A percentile compares a stretch with the other conserved stretches of the same genome.
These are phyloP conservation scores for Tauraco hartlaubi DNA, from an alignment of 2,797 vertebrate species.

Conservation along the genomic window DNA sequence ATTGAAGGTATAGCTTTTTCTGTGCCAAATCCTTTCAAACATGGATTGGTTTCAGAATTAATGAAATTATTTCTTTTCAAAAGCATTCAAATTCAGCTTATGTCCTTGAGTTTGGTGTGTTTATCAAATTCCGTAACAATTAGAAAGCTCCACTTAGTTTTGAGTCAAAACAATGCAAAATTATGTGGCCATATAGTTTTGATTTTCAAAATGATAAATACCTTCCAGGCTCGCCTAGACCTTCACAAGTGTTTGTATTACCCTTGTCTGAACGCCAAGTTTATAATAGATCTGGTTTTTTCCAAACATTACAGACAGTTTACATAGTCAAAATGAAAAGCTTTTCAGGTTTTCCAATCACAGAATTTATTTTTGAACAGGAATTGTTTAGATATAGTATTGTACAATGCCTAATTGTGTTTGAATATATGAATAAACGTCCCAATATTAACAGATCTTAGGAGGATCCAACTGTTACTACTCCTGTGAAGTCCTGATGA, in stretches of 20 bases:
- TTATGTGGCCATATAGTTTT: neutral
- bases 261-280: neutral
- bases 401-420: fast-evolving
- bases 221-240: neutral
- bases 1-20: neutral
- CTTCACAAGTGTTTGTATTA: neutral
- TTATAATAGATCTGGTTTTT: neutral
- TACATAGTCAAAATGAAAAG: neutral
- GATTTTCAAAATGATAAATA: neutral
- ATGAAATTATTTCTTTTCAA: neutral
- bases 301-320: neutral
- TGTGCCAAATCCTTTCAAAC: neutral
- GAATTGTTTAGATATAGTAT: neutral
- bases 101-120: neutral
- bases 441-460: neutral
- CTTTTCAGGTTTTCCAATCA: neutral
- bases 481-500: neutral
- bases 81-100: neutral
- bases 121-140: neutral
- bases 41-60: neutral
- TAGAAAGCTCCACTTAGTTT: neutral
- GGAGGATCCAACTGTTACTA: neutral
- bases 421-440: neutral
- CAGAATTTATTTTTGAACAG: neutral
- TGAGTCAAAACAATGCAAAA: neutral